Evolutionary conservation across 2,888 invertebrate genomes (phyloP).

Genomic region (Dione vanillae): DNA sequence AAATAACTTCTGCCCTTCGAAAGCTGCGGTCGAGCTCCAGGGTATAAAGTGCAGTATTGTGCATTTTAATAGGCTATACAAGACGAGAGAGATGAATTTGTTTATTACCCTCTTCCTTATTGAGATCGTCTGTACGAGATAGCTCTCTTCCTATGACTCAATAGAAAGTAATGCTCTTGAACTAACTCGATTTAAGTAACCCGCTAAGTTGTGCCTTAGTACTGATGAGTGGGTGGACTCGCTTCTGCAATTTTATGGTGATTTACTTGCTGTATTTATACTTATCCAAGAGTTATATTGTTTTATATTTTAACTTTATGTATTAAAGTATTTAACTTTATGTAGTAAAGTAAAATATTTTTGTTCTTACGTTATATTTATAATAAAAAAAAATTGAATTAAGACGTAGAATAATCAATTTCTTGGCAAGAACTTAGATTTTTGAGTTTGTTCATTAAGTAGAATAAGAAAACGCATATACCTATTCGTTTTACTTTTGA

Average conservation of each 20-base stretch:
- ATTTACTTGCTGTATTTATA: constrained; percentile 22
- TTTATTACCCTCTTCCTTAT: constrained; percentile 84
- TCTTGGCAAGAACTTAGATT: background rate
- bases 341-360: no score
- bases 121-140: constrained; percentile 82
- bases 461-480: background rate
- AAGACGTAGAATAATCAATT: background rate
- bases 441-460: background rate
- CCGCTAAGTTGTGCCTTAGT: constrained; percentile 59
- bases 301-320: no score
- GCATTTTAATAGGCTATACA: constrained; percentile 80
- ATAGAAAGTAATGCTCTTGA: constrained; percentile 82
- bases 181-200: constrained; percentile 76
- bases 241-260: constrained; percentile 43
- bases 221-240: constrained; percentile 63
- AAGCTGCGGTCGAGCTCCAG: constrained; percentile 63
- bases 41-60: constrained; percentile 82
- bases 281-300: background rate
- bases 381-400: background rate
- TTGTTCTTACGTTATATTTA: no score
- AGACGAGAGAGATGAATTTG: constrained; percentile 83
- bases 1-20: constrained; percentile 76
- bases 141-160: constrained; percentile 84
- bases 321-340: no score
- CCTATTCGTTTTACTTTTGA: background rate